These are phyloP conservation scores for Chalcosyrphus nemorum DNA, from an alignment of 2,888 invertebrate genomes.

Conservation along the genomic window DNA sequence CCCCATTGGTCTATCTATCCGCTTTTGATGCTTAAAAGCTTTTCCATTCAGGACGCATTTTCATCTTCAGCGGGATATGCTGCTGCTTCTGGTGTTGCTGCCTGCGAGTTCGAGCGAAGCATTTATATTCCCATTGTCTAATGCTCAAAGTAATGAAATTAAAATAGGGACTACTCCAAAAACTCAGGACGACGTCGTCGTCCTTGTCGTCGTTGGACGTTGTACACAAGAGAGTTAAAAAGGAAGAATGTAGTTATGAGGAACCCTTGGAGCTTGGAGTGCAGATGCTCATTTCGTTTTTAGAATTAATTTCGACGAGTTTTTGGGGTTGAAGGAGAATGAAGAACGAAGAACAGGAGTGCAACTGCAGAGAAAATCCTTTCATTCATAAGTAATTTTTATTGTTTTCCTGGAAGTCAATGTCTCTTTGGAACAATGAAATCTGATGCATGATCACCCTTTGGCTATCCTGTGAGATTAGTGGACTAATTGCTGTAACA, in stretches of 20 bases:
- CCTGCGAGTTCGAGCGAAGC: constrained; percentile 44
- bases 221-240: constrained; percentile 22
- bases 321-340: constrained; percentile 11
- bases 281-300: constrained; percentile 64
- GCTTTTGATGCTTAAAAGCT: constrained; percentile 66
- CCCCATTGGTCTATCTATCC: constrained; percentile 12
- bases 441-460: constrained; percentile 39
- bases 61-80: constrained; percentile 53
- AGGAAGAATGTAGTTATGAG: constrained; percentile 53
- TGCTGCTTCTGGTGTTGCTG: too few relatives aligned
- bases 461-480: constrained; percentile 47
- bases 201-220: too few relatives aligned
- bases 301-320: constrained; percentile 59
- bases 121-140: constrained; percentile 62
- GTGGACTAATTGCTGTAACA: constrained; percentile 44
- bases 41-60: constrained; percentile 61
- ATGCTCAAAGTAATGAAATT: constrained; percentile 63
- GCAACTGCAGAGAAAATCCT: constrained; percentile 56
- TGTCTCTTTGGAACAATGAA: constrained; percentile 59
- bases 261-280: constrained; percentile 1
- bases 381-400: constrained; percentile 69
- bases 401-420: constrained; percentile 66
- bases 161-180: constrained; percentile 7
- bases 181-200: background rate
- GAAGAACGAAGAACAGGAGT: constrained; percentile 23